Evolutionary conservation across 1,140 invertebrate genomes (phyloP).

Genomic region (Leptopilina boulardi): DNA sequence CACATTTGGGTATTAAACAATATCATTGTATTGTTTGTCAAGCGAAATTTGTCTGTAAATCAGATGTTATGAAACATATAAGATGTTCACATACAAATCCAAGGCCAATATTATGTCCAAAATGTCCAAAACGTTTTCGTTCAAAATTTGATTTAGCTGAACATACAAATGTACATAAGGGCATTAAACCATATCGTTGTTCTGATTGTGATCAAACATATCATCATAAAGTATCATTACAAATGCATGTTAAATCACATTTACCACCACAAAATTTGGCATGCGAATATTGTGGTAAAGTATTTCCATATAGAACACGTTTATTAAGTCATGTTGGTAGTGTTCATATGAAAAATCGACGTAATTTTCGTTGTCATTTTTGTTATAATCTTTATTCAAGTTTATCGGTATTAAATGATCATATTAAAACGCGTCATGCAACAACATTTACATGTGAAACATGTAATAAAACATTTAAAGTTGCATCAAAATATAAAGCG

Average conservation of each 20-base stretch:
- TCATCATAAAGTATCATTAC: constrained; percentile 74
- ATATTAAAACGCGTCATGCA: constrained; percentile 72
- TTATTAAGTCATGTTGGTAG: constrained; percentile 72
- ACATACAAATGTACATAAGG: constrained; percentile 74
- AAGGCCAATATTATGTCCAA: constrained; percentile 71
- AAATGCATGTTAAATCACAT: constrained; percentile 74
- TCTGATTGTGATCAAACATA: constrained; percentile 72
- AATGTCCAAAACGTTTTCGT: constrained; percentile 74
- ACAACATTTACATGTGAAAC: constrained; percentile 72
- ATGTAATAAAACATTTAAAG: constrained; percentile 72
- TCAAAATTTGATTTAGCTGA: constrained; percentile 74
- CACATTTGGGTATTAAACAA: constrained; percentile 83
- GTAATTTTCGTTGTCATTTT: constrained; percentile 73
- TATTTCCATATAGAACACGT: constrained; percentile 73
- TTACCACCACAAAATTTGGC: constrained; percentile 73
- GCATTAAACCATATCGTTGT: constrained; percentile 71
- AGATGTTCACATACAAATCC: constrained; percentile 74
- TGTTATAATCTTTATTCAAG: constrained; percentile 75
- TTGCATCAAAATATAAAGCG: constrained; percentile 71
- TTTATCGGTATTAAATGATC: constrained; percentile 71
- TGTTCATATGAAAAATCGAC: constrained; percentile 72
- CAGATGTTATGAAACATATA: constrained; percentile 75
- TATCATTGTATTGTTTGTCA: constrained; percentile 82
- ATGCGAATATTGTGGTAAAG: constrained; percentile 74
- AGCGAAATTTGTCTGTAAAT: constrained; percentile 74